Conservation (phyloP, 1,140 invertebrate genomes). For the Euschistus heros region DNA sequence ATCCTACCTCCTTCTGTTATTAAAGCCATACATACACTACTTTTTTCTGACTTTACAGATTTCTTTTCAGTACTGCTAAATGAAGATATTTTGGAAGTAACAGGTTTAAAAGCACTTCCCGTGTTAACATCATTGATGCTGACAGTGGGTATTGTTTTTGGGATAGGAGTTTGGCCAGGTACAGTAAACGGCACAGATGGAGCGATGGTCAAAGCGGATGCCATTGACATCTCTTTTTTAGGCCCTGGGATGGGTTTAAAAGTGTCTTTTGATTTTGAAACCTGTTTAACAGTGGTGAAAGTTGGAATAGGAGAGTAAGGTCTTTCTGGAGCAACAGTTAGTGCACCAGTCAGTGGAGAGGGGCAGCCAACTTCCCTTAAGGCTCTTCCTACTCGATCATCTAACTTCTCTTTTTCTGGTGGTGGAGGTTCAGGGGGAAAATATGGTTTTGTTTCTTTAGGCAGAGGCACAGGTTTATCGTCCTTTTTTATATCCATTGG, state of each 20-base stretch:
- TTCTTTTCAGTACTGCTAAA: background rate
- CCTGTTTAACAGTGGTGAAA: constrained; percentile 5
- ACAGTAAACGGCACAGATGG: constrained; percentile 22
- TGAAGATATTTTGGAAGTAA: background rate
- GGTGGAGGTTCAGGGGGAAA: constrained; percentile 22
- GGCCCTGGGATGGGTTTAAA: constrained; percentile 7
- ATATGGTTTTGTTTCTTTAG: constrained; percentile 27
- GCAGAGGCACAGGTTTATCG: constrained; percentile 6
- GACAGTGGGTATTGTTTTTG: background rate
- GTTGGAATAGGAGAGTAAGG: constrained; percentile 39
- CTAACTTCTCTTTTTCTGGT: constrained; percentile 16
- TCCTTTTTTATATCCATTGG: constrained; percentile 4
- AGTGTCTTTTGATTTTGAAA: constrained; percentile 9
- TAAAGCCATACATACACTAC: background rate
- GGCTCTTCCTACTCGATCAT: constrained; percentile 11
- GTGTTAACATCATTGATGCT: background rate
- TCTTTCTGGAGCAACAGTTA: constrained; percentile 54
- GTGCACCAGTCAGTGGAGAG: constrained; percentile 50
- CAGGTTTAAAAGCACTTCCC: background rate
- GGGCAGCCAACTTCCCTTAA: constrained; percentile 26
- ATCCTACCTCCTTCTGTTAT: background rate
- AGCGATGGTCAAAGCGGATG: constrained; percentile 26
- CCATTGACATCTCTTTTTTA: constrained; percentile 20
- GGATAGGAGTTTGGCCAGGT: constrained; percentile 15
- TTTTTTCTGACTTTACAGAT: background rate